Evolutionary conservation across 1,140 invertebrate genomes (phyloP).

Genomic region (Cherax quadricarinatus): DNA sequence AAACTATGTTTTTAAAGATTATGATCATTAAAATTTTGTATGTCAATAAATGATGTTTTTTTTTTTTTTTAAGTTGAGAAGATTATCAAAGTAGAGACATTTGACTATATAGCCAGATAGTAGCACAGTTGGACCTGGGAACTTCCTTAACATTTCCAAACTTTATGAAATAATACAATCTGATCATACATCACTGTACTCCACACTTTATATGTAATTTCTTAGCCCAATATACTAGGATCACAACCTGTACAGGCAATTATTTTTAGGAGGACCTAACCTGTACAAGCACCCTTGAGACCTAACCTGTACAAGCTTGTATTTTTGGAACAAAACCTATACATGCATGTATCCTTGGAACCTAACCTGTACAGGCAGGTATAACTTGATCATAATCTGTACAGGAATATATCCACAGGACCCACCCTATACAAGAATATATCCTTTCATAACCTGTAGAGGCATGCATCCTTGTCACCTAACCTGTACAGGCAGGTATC

Average conservation of each 20-base stretch:
- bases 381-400: not conserved
- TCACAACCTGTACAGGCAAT: not conserved
- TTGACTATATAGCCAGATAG: not conserved
- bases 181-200: not conserved
- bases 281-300: not conserved
- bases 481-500: not conserved
- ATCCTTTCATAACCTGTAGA: no score
- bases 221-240: not conserved
- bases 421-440: not conserved
- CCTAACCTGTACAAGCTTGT: not conserved
- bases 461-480: not conserved
- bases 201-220: not conserved
- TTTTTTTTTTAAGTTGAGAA: not conserved
- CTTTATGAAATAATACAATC: not conserved
- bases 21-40: not conserved
- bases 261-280: not conserved
- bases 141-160: not conserved
- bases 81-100: not conserved
- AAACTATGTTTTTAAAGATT: conserved; percentile 12
- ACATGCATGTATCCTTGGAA: not conserved
- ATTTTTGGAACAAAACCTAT: not conserved
- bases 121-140: not conserved
- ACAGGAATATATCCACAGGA: not conserved
- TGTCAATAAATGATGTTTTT: not conserved
- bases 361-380: not conserved